These are phyloP conservation scores for Ceratitis capitata DNA, from an alignment of 1,140 invertebrate species.

Conservation along the genomic window DNA sequence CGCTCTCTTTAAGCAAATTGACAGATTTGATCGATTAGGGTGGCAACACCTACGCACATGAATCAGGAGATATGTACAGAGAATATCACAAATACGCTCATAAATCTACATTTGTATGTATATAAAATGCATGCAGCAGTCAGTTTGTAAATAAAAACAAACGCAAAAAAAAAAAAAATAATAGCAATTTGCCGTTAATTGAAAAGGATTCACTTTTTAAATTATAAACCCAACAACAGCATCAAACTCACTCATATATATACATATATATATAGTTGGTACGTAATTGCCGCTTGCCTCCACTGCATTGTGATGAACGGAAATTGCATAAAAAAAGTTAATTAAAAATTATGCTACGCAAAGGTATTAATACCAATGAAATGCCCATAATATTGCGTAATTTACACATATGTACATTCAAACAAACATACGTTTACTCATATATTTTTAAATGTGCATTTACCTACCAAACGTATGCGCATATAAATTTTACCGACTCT, in stretches of 20 bases:
- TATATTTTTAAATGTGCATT: no score
- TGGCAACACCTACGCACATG: no score
- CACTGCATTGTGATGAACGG: neutral
- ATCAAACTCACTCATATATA: neutral
- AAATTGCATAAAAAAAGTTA: neutral
- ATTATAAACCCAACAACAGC: neutral
- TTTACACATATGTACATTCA: no score
- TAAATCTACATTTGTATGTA: no score
- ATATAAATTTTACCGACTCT: no score
- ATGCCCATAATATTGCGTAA: neutral
- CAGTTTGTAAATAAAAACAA: no score
- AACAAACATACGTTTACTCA: no score
- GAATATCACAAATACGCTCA: neutral
- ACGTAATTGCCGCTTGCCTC: no score
- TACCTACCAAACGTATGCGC: no score
- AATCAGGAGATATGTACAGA: no score
- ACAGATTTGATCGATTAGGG: conserved; percentile 4
- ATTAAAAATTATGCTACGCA: conserved; percentile 14
- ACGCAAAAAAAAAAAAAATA: neutral
- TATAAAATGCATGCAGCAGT: no score
- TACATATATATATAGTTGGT: no score
- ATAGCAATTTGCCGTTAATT: neutral
- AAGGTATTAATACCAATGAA: conserved; percentile 10
- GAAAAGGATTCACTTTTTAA: conserved; percentile 13
- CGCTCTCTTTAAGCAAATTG: neutral